Base-by-base conservation (phyloP, 2,888 invertebrate genomes). In the Parapristionchus giblindavisi region DNA sequence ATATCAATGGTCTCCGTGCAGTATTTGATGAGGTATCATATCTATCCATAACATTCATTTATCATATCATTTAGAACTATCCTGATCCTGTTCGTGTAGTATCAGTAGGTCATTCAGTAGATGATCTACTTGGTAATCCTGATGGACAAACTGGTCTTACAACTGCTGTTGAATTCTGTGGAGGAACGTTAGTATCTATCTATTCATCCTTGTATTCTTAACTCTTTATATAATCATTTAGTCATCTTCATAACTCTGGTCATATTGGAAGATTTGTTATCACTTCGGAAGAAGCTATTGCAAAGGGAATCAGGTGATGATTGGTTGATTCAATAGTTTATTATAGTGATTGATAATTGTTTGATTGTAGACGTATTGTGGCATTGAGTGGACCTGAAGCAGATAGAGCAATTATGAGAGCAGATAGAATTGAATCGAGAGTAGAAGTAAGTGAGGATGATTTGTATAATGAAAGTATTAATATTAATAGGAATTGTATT, bases 141-240 rank as follows among this genome's bases (percentile, higher is more conserved):
- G 92, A 93, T 74, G 92, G 93, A 32, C 91, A 92, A 29, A 92
- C 91, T 54, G 97, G 93, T 0, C 92, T 92, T 68, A 91, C 92
- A 77, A 96, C 96, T 0, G 96, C 98, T 1, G 94, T 99, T 6
- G 99, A 99, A 90, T 99, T 99, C 90, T 99, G 99, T 89, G 99
- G 99, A 76, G 99, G 99, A 84, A 99, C 99, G 92, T 92, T 27
- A 38, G 52, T 76, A 14, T 17, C 43, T 14, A 14, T 43, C 17
- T 8, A 14, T 43, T 14, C 11, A 43, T 43, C 17, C 43, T 43
- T n/a, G n/a, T n/a, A n/a, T n/a, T 43, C 43, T 8, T 8, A 8
- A 66, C 32, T n/a, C 21, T 1, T 48, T 8, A 66, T 34, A 24
- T 40, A 66, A 1, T 66, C 27, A 27, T 40, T 1, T 48, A 86